Percentiles rank a stretch among this genome's conserved stretches.
Evolutionary conservation across 2,113 vertebrate genomes (phyloP).

Genomic region (Antechinus flavipes): DNA sequence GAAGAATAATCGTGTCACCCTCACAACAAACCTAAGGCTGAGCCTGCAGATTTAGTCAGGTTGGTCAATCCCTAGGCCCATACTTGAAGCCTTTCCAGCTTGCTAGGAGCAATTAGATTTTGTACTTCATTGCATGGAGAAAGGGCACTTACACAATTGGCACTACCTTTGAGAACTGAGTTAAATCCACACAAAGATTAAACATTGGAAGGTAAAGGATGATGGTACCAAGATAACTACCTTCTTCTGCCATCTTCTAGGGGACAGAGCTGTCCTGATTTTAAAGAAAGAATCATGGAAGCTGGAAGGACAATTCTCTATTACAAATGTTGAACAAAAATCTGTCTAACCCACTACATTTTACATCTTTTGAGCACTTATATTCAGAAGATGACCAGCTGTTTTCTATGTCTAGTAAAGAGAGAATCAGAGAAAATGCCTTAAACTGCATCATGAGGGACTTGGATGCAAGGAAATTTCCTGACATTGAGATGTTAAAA

Average conservation of each 20-base stretch:
- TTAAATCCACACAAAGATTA: neutral
- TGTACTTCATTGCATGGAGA: neutral
- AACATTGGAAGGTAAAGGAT: neutral
- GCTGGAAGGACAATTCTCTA: neutral
- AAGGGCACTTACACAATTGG: neutral
- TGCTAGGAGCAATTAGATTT: neutral
- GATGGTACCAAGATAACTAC: slow-evolving; percentile 22
- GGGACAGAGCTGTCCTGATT: slow-evolving; percentile 23
- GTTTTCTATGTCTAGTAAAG: slow-evolving; percentile 42
- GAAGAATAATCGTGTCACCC: neutral
- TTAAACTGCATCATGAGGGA: slow-evolving; percentile 60
- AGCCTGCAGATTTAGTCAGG: neutral
- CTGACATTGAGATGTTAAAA: slow-evolving; percentile 60
- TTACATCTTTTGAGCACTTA: slow-evolving; percentile 24
- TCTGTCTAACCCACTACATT: neutral
- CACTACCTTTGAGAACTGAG: neutral
- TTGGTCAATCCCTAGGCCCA: neutral
- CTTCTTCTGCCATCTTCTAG: neutral
- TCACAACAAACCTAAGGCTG: neutral
- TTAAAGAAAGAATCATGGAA: slow-evolving; percentile 33
- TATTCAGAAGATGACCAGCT: slow-evolving; percentile 12
- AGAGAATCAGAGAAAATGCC: slow-evolving; percentile 70
- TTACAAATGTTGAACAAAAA: slow-evolving; percentile 35
- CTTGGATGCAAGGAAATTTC: slow-evolving; percentile 55
- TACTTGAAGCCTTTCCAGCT: neutral